Conservation (phyloP, 2,797 vertebrate genomes). For the Catamblyrhynchus diadema region DNA sequence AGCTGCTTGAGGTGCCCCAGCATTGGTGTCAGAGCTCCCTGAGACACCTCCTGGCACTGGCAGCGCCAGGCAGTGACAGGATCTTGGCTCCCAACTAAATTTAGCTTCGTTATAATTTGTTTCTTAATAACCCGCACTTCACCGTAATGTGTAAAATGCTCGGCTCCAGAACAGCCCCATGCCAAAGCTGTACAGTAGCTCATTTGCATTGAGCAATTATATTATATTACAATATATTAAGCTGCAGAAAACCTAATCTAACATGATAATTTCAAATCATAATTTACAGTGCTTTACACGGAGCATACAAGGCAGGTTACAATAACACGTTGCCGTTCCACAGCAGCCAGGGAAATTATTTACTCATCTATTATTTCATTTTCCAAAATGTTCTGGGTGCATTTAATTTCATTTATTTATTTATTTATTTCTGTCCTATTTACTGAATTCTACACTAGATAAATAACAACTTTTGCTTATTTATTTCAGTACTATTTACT, state of each 20-base stretch:
- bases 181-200: constrained; percentile 67
- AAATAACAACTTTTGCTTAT: background rate
- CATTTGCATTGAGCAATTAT: constrained; percentile 81
- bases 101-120: constrained; percentile 75
- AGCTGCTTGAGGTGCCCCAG: background rate
- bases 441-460: background rate
- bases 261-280: constrained; percentile 74
- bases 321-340: constrained; percentile 39
- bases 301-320: constrained; percentile 69
- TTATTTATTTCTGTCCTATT: background rate
- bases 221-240: constrained; percentile 76
- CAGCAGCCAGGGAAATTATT: constrained; percentile 56
- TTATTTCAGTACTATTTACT: background rate
- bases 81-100: constrained; percentile 70
- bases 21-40: background rate
- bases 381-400: constrained; percentile 11
- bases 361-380: constrained; percentile 48
- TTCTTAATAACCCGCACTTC: constrained; percentile 75
- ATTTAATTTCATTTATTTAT: background rate
- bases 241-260: constrained; percentile 74
- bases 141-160: constrained; percentile 70
- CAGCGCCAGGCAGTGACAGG: background rate
- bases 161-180: constrained; percentile 70
- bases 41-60: background rate
- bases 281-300: constrained; percentile 69